A percentile compares a stretch with the other conserved stretches of the same genome.
Evolutionary conservation across 1,140 invertebrate genomes (phyloP).

Genomic region (Aphelenchoides besseyi): DNA sequence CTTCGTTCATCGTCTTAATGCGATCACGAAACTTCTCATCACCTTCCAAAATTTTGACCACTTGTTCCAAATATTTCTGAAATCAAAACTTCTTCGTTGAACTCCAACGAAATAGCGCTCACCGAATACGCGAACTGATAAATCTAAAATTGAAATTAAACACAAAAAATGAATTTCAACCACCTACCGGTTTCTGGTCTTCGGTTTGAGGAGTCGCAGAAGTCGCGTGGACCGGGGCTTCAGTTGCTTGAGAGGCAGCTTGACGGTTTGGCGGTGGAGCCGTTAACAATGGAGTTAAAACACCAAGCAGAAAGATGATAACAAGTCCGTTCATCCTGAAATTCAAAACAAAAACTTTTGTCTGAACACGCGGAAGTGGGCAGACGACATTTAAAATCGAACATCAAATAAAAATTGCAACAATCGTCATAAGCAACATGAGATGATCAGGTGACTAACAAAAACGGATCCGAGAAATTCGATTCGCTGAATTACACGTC

Average conservation of each 20-base stretch:
- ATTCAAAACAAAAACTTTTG: neutral
- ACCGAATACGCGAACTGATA: conserved; percentile 60
- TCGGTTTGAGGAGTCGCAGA: neutral
- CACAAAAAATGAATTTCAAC: conserved; percentile 24
- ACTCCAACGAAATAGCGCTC: too few relatives aligned
- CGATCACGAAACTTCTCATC: conserved; percentile 58
- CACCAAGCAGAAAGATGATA: neutral
- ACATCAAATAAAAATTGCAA: neutral
- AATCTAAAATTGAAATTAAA: conserved; percentile 35
- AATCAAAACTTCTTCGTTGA: too few relatives aligned
- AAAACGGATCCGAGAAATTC: neutral
- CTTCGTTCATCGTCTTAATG: conserved; percentile 55
- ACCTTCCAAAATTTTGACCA: conserved; percentile 59
- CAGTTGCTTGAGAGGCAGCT: conserved; percentile 8
- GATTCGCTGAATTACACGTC: neutral
- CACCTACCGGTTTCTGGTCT: conserved; percentile 27
- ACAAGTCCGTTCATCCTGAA: conserved; percentile 13
- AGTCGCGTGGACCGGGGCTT: neutral
- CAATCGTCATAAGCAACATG: neutral
- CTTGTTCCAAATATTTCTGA: conserved; percentile 60
- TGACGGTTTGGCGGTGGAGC: conserved; percentile 22
- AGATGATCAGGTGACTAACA: neutral
- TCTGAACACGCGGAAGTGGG: neutral
- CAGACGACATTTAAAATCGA: too few relatives aligned
- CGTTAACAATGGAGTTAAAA: neutral